These are phyloP conservation scores for Luidia sarsii DNA, from an alignment of 53 echinoderm and acorn worm species.

Conservation along the genomic window DNA sequence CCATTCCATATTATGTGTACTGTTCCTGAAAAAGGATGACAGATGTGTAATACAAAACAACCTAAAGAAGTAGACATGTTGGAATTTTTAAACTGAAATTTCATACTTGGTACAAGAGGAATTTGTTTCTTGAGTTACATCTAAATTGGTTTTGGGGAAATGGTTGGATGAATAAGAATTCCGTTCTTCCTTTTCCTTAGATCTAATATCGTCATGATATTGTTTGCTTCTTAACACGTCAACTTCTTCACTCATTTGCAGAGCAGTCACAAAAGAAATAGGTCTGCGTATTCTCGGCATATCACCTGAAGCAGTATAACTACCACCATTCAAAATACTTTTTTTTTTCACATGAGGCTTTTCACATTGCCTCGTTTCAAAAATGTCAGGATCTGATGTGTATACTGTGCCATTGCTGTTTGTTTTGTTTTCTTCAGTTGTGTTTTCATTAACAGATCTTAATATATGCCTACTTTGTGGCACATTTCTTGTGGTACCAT, in stretches of 20 bases:
- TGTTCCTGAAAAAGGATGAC: too few species aligned
- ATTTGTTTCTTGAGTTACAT: background rate
- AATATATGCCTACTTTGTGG: background rate
- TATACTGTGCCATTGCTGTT: slow-evolving; percentile 1
- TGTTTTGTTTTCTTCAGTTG: background rate
- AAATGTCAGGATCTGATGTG: slow-evolving; percentile 11
- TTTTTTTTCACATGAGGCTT: slow-evolving; percentile 1
- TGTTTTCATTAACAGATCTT: slow-evolving; percentile 1
- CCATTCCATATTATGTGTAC: too few species aligned
- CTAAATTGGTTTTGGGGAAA: background rate
- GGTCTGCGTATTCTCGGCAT: slow-evolving; percentile 80
- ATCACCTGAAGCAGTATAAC: slow-evolving; percentile 38
- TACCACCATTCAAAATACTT: background rate
- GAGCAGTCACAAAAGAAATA: slow-evolving; percentile 91
- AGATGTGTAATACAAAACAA: too few species aligned
- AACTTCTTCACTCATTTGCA: slow-evolving; percentile 90
- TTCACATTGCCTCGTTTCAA: slow-evolving; percentile 10
- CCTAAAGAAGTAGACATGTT: too few species aligned
- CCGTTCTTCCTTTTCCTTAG: background rate
- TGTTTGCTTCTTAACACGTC: slow-evolving; percentile 48
- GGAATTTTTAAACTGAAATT: slow-evolving; percentile 22
- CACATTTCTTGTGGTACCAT: background rate
- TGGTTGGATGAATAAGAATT: background rate
- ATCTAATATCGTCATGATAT: background rate
- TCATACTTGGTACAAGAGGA: slow-evolving; percentile 14